Conservation (phyloP, 2,797 vertebrate species). For the Galago senegalensis region DNA sequence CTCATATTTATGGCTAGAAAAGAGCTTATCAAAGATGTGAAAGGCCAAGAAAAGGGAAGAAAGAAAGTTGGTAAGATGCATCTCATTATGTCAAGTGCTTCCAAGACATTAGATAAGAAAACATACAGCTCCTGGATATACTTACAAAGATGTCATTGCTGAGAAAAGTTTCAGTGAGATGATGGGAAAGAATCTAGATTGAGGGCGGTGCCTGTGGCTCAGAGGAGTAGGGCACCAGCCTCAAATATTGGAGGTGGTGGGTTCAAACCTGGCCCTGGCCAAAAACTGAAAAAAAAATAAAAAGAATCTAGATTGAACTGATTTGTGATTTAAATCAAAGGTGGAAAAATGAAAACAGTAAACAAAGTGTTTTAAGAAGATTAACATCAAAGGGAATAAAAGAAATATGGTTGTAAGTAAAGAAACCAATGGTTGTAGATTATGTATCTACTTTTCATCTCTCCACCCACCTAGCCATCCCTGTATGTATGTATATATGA, state of each 20-base stretch:
- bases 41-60: neutral
- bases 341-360: neutral
- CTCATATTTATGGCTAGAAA: neutral
- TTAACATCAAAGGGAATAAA: neutral
- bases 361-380: neutral
- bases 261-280: no score
- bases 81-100: neutral
- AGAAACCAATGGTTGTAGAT: neutral
- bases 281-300: no score
- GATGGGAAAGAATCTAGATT: neutral
- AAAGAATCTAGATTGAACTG: neutral
- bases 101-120: neutral
- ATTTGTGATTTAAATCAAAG: neutral
- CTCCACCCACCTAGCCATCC: neutral
- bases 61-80: neutral
- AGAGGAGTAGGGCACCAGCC: no score
- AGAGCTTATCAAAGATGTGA: neutral
- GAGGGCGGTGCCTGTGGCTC: no score
- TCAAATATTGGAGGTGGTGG: no score
- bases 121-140: neutral
- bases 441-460: neutral
- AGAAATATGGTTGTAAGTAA: neutral
- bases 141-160: neutral
- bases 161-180: neutral
- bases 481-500: neutral